A percentile compares a stretch with the other conserved stretches of the same genome.
Conservation (phyloP, 1,140 invertebrate genomes). For the Bombus pyrosoma region DNA sequence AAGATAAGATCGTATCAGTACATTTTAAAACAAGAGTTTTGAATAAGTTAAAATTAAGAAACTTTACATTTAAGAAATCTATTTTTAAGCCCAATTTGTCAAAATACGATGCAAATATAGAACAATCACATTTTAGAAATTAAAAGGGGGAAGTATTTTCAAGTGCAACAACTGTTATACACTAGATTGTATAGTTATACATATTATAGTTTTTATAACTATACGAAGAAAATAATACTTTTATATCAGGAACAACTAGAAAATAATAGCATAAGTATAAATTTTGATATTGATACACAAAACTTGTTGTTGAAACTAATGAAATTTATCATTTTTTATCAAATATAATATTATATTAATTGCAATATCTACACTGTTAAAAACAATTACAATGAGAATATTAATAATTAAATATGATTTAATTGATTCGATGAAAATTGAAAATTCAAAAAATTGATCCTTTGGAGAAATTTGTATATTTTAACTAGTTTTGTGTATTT, state of each 20-base stretch:
- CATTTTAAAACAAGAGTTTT: background rate
- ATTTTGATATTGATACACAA: background rate
- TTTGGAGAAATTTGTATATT: too few relatives aligned
- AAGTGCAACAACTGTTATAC: background rate
- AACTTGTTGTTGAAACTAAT: too few relatives aligned
- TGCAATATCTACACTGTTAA: background rate
- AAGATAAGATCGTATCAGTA: background rate
- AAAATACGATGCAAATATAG: background rate
- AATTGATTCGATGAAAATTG: background rate
- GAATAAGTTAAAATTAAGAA: background rate
- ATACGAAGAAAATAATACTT: background rate
- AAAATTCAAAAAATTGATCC: background rate
- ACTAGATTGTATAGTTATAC: background rate
- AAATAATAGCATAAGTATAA: background rate
- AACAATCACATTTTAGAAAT: background rate
- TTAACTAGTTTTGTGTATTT: background rate
- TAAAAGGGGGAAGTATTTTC: background rate
- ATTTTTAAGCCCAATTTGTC: background rate
- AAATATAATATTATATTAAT: background rate
- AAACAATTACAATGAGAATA: background rate
- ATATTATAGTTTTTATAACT: background rate
- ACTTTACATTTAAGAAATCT: background rate
- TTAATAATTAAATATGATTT: background rate
- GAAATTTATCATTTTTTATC: too few relatives aligned
- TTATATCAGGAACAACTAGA: background rate